These are phyloP conservation scores for Leptinotarsa juncta DNA, from an alignment of 2,888 invertebrate species.

Conservation along the genomic window DNA sequence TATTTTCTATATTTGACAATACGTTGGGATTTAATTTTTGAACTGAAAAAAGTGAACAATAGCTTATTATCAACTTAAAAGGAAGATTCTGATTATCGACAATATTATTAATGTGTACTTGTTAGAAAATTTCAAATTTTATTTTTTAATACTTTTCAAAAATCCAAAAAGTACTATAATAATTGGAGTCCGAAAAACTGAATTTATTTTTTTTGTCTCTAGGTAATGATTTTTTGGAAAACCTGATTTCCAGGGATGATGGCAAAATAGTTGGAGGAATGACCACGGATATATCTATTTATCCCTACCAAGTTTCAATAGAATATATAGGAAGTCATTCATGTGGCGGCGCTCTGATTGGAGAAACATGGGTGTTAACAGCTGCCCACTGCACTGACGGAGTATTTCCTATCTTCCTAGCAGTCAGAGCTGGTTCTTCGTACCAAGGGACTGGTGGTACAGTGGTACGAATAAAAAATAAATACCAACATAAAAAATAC, in stretches of 20 bases:
- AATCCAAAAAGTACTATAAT: too few species aligned
- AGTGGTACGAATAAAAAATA: constrained; percentile 33
- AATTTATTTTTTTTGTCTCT: neutral
- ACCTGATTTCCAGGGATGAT: constrained; percentile 21
- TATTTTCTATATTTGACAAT: too few species aligned
- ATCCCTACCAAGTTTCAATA: constrained; percentile 47
- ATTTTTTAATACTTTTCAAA: too few species aligned
- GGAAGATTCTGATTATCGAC: too few species aligned
- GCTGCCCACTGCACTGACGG: constrained; percentile 48
- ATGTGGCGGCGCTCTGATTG: constrained; percentile 48
- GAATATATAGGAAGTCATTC: constrained; percentile 40
- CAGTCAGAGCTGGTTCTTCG: constrained; percentile 42
- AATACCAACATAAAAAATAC: constrained; percentile 37
- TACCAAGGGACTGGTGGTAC: constrained; percentile 40
- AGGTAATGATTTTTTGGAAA: constrained; percentile 7
- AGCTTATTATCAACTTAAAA: too few species aligned
- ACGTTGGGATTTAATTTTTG: too few species aligned
- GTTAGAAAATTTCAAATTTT: too few species aligned
- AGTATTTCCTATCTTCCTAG: constrained; percentile 16
- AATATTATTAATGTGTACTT: too few species aligned
- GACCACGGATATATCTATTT: constrained; percentile 10
- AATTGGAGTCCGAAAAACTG: too few species aligned
- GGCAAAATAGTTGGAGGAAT: constrained; percentile 34
- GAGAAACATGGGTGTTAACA: constrained; percentile 45
- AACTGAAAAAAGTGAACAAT: too few species aligned